A percentile compares a stretch with the other conserved stretches of the same genome.
phyloP scores from a whole-genome alignment of 2,797 vertebrate species.

The Alcedo quadribrachys region DNA sequence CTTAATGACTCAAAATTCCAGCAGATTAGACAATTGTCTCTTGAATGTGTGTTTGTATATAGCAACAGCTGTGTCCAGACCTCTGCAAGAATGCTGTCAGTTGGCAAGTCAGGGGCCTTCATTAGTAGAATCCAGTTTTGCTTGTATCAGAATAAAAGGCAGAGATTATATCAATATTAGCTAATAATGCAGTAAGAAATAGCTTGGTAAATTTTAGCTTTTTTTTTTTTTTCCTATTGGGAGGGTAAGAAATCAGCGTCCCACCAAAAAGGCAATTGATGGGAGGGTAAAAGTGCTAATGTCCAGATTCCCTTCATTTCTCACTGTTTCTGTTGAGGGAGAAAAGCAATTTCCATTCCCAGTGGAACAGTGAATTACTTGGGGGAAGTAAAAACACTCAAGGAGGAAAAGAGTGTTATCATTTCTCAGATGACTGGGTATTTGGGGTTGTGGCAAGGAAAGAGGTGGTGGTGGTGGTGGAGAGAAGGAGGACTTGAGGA shows the following conservation, averaged over 20 bases:
- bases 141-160: not conserved
- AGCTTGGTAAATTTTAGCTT: not conserved
- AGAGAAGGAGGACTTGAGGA: not conserved
- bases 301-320: not conserved
- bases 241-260: not conserved
- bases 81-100: not conserved
- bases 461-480: no score
- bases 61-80: constrained; percentile 9
- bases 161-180: not conserved
- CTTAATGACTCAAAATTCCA: constrained; percentile 26
- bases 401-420: not conserved
- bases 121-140: not conserved
- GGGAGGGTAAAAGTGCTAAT: not conserved
- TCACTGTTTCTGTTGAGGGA: not conserved
- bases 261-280: not conserved
- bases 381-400: not conserved
- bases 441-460: not conserved
- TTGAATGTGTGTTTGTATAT: not conserved
- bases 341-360: not conserved
- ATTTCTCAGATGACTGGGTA: not conserved
- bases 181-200: not conserved
- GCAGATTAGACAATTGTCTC: constrained; percentile 40
- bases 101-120: not conserved
- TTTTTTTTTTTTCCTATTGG: not conserved
- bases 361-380: not conserved